Evolutionary conservation across 1,140 invertebrate genomes (phyloP).

Genomic region (Pogonognathellus flavescens): DNA sequence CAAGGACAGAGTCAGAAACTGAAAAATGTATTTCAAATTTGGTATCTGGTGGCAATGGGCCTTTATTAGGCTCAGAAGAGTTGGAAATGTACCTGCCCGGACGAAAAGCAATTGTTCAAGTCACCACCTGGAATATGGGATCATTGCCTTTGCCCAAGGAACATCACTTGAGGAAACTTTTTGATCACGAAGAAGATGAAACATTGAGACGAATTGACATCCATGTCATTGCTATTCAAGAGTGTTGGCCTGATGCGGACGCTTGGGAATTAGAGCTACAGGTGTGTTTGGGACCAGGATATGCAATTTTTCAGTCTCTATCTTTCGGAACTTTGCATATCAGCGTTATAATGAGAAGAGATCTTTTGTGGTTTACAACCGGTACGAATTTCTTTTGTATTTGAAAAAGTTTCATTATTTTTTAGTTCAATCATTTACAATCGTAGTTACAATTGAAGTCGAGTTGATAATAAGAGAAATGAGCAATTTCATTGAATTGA

Average conservation of each 20-base stretch:
- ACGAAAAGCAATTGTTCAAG: constrained; percentile 56
- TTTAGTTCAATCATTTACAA: too few relatives aligned
- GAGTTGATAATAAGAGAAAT: too few relatives aligned
- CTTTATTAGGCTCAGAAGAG: constrained; percentile 64
- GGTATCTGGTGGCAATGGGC: not conserved
- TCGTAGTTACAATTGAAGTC: too few relatives aligned
- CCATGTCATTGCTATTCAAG: constrained; percentile 64
- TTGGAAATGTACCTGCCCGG: constrained; percentile 57
- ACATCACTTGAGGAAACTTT: constrained; percentile 62
- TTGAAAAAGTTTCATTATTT: too few relatives aligned
- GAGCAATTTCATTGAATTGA: too few relatives aligned
- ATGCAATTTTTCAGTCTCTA: constrained; percentile 63
- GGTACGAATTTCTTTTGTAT: constrained; percentile 30
- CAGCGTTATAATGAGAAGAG: constrained; percentile 62
- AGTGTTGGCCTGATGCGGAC: constrained; percentile 65
- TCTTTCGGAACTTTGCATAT: constrained; percentile 65
- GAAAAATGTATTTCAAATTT: constrained; percentile 21
- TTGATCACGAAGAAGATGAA: constrained; percentile 61
- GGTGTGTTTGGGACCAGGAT: constrained; percentile 61
- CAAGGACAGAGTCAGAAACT: not conserved
- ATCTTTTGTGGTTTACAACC: constrained; percentile 66
- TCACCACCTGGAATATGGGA: constrained; percentile 66
- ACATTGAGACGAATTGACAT: constrained; percentile 58
- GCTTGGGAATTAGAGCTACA: constrained; percentile 64
- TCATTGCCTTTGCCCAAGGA: constrained; percentile 65